Conservation (phyloP, 2,113 vertebrate species). For the Regulus satrapa region DNA sequence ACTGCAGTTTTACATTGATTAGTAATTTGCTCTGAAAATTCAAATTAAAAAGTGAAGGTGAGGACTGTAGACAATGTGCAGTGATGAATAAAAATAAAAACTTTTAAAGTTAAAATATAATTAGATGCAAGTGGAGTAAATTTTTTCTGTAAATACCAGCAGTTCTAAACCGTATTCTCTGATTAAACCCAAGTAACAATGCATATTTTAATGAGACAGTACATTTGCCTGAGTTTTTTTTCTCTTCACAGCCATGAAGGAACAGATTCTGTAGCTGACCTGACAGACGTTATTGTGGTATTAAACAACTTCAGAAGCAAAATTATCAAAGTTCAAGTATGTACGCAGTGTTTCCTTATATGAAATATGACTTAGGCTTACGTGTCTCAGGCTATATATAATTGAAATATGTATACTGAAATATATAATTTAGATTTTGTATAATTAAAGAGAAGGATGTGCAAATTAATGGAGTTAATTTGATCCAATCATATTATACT, state of each 20-base stretch:
- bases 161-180: neutral
- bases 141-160: neutral
- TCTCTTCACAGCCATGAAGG: slow-evolving; percentile 82
- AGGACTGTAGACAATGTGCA: neutral
- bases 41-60: neutral
- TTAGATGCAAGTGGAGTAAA: neutral
- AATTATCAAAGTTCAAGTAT: slow-evolving; percentile 91
- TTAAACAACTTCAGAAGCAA: slow-evolving; percentile 93
- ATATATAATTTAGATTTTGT: neutral
- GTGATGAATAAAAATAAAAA: neutral
- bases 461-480: neutral
- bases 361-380: neutral
- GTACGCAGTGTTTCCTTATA: slow-evolving; percentile 38
- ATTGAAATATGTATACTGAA: neutral
- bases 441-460: neutral
- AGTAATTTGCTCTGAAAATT: neutral
- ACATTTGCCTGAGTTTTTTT: neutral
- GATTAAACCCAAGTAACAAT: neutral
- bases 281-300: slow-evolving; percentile 80
- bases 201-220: neutral
- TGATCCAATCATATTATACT: neutral
- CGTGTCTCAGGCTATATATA: neutral
- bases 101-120: neutral
- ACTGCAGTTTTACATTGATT: neutral
- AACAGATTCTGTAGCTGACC: slow-evolving; percentile 82